Conservation (phyloP, 2,113 vertebrate genomes). For the Calyptomena viridis region DNA sequence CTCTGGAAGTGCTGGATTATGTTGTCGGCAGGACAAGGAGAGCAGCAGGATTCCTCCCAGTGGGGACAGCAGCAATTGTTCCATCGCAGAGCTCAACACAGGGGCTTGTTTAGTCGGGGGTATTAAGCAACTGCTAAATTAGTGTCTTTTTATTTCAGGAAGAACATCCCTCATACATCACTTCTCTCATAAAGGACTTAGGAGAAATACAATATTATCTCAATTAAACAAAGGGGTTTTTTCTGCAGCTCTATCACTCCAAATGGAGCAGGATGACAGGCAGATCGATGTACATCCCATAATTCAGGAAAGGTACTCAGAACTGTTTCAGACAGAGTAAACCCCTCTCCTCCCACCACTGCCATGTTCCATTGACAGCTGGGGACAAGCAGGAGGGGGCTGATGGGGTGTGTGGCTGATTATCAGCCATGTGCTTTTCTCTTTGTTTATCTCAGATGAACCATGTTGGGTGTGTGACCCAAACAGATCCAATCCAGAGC, state of each 20-base stretch:
- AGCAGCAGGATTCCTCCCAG: neutral
- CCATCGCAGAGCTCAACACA: neutral
- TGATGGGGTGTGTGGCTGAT: neutral
- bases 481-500: neutral
- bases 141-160: neutral
- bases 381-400: neutral
- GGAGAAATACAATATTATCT: conserved; percentile 36
- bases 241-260: neutral
- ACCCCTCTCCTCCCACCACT: neutral
- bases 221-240: conserved; percentile 24
- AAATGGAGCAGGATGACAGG: neutral
- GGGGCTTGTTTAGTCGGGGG: neutral
- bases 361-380: neutral
- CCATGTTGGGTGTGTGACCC: neutral
- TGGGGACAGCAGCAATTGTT: too few relatives aligned
- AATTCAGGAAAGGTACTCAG: neutral
- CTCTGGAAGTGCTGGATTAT: neutral
- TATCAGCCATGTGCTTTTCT: neutral
- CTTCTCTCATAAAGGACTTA: neutral
- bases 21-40: neutral
- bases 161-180: neutral
- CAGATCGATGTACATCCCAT: neutral
- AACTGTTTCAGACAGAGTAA: neutral
- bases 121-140: neutral
- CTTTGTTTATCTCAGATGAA: neutral